Evolutionary conservation across 2,113 vertebrate species (phyloP), one percentile per base, ranked within the genome.

Genomic region (Laticauda colubrina): DNA sequence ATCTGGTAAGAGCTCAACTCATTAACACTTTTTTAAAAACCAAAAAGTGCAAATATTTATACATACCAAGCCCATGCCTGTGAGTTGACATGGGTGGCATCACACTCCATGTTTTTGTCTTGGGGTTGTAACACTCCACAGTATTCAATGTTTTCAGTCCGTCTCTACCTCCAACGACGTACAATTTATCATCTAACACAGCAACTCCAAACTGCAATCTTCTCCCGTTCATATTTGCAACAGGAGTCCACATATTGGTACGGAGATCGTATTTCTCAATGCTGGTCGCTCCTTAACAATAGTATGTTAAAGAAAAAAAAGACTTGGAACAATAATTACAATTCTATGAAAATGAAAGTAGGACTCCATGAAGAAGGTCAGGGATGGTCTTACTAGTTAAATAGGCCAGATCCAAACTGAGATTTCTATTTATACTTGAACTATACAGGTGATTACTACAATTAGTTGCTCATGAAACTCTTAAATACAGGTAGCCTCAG

Each of bases 31-130:
- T 75, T 29, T 51, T 92, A 89, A n/a, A 94, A 95, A 90, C 57
- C 15, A 56, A 90, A 0, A 54, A 89, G 91, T 51, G 90, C 10
- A 53, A 26, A 86, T 26, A 75, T 85, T 24, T 26, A 21, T 92
- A 94, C 98, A 91, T 96, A 99, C 99, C 99, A 59, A 99, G 98
- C 85, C 99, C 99, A 0, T 99, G 99, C 92, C 99, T 98, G 94
- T 99, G 99, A 18, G 99, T 99, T 87, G 99, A 99, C 99, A 99
- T 99, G 24, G 99, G 98, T 3, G 99, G 99, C 99, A 99, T 99
- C 95, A 99, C 98, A 55, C 98, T 99, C 99, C 99, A 99, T 18
- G 98, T 98, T 97, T 99, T 99, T 89, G 98, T 99, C 96, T 98
- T 98, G 4, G 99, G 99, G 94, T 99, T 99, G 97, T 99, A 99